These are phyloP conservation scores for Napeogenes sylphis DNA, from an alignment of 2,888 invertebrate species.

Conservation along the genomic window DNA sequence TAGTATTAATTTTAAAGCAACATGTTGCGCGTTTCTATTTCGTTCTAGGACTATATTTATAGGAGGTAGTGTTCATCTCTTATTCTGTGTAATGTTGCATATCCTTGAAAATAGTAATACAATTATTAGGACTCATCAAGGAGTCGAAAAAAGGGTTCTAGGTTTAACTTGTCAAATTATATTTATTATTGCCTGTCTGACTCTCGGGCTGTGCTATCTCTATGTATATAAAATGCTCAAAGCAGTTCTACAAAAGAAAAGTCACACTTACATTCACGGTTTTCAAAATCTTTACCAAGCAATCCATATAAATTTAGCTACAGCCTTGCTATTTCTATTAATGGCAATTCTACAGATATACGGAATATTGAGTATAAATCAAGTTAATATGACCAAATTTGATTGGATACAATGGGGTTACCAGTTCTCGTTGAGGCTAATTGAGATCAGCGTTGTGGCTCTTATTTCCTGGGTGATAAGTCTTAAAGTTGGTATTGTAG, in stretches of 20 bases:
- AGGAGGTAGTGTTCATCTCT: slow-evolving; percentile 86
- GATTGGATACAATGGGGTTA: slow-evolving; percentile 96
- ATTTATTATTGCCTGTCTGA: slow-evolving; percentile 90
- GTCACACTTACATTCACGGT: slow-evolving; percentile 87
- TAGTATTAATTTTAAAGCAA: slow-evolving; percentile 86
- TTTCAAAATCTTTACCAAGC: slow-evolving; percentile 90
- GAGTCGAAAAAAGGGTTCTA: slow-evolving; percentile 79
- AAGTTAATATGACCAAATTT: slow-evolving; percentile 80
- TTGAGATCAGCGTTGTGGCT: slow-evolving; percentile 92
- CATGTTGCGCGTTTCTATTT: slow-evolving; percentile 82
- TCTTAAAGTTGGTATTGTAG: slow-evolving; percentile 77
- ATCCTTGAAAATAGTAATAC: slow-evolving; percentile 82
- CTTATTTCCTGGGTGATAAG: slow-evolving; percentile 92
- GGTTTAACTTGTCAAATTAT: slow-evolving; percentile 89
- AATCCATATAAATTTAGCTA: slow-evolving; percentile 92
- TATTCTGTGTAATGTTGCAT: slow-evolving; percentile 89
- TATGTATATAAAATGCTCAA: slow-evolving; percentile 89
- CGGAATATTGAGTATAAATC: slow-evolving; percentile 77
- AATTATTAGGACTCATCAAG: slow-evolving; percentile 64
- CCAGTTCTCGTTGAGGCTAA: slow-evolving; percentile 88
- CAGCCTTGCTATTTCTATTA: slow-evolving; percentile 89
- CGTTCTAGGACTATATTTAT: slow-evolving; percentile 87
- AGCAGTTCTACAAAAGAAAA: slow-evolving; percentile 84
- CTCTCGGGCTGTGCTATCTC: slow-evolving; percentile 89
- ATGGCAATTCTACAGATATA: slow-evolving; percentile 91